Evolutionary conservation across 2,888 invertebrate species (phyloP).

Genomic region (Ferrisia virgata): DNA sequence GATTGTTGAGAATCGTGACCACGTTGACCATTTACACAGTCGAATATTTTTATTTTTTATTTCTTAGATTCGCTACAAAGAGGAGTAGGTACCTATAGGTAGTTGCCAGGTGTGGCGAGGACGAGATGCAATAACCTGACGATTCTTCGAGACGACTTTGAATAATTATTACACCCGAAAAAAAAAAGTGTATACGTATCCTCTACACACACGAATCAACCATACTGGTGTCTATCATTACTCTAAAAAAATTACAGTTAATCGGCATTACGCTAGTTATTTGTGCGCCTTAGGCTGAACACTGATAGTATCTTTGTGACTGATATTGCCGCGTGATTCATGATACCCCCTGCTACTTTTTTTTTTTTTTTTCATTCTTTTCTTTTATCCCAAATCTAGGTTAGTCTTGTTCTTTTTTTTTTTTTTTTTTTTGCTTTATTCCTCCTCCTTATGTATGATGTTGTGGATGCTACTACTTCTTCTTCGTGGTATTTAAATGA

Average conservation of each 20-base stretch:
- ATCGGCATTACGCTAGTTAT: conserved; percentile 6
- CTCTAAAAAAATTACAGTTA: conserved; percentile 12
- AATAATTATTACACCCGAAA: not conserved
- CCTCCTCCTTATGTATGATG: too few relatives aligned
- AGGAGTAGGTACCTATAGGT: too few relatives aligned
- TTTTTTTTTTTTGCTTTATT: not conserved
- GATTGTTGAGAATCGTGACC: not conserved
- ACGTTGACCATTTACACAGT: not conserved
- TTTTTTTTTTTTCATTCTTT: not conserved
- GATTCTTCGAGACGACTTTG: not conserved
- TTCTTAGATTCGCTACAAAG: too few relatives aligned
- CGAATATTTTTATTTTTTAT: not conserved
- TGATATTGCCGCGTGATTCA: conserved; percentile 16
- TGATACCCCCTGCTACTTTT: conserved; percentile 12
- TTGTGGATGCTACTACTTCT: too few relatives aligned
- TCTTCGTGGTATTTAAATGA: not conserved
- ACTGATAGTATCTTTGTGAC: conserved; percentile 7
- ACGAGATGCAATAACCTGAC: not conserved
- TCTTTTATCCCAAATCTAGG: not conserved
- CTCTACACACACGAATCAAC: not conserved
- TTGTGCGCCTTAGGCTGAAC: conserved; percentile 7
- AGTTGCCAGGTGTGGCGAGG: not conserved
- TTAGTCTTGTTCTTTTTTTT: not conserved
- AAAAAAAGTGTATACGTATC: not conserved
- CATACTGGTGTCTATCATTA: not conserved